Percentiles rank a stretch among this genome's conserved stretches.
These are phyloP conservation scores for Luffia ferchaultella DNA, from an alignment of 2,888 invertebrate species.

Conservation along the genomic window DNA sequence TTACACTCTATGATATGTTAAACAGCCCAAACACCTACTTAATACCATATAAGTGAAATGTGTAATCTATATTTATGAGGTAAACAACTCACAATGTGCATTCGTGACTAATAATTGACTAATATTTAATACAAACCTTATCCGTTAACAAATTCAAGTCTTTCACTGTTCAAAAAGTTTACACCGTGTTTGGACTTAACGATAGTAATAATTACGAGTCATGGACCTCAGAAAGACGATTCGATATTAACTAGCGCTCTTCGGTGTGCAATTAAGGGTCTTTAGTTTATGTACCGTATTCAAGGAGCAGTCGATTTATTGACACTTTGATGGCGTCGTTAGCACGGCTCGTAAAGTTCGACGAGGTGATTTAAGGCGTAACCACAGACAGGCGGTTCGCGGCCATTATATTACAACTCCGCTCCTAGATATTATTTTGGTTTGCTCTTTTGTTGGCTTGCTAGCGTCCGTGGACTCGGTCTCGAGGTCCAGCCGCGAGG, in stretches of 20 bases:
- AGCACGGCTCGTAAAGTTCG: constrained; percentile 46
- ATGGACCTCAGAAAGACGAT: too few species aligned
- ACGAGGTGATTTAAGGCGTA: constrained; percentile 37
- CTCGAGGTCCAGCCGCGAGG: constrained; percentile 50
- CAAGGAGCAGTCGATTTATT: constrained; percentile 29
- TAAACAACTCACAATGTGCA: constrained; percentile 58
- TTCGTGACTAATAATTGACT: constrained; percentile 63
- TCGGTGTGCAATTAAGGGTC: too few species aligned
- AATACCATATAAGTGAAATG: neutral
- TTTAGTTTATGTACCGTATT: too few species aligned
- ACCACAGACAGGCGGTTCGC: constrained; percentile 25
- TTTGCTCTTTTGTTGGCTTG: constrained; percentile 38
- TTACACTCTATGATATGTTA: neutral
- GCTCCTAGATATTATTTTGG: constrained; percentile 56
- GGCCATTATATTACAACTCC: constrained; percentile 53
- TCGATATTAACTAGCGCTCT: too few species aligned
- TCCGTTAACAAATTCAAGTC: neutral
- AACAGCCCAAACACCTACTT: neutral
- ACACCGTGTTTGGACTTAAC: too few species aligned
- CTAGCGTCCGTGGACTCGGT: constrained; percentile 27
- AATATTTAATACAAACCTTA: constrained; percentile 14
- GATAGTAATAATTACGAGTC: too few species aligned
- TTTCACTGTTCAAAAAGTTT: too few species aligned
- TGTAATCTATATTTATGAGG: constrained; percentile 48
- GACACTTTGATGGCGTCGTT: constrained; percentile 42